phyloP scores from a whole-genome alignment of 2,888 invertebrate genomes.

The Hipparchia sbordonii region DNA sequence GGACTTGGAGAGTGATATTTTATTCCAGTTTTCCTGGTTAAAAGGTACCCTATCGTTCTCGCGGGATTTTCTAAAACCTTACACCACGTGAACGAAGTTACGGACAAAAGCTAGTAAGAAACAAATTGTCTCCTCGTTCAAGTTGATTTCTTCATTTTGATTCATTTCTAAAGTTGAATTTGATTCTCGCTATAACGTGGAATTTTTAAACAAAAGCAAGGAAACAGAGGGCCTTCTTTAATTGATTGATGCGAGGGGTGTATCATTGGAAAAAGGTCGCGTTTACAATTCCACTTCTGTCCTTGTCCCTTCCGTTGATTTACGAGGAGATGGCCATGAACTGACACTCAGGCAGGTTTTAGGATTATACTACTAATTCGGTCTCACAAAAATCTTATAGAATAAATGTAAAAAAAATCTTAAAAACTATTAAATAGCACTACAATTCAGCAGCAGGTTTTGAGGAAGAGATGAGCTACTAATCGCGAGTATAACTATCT shows the following conservation, averaged over 20 bases:
- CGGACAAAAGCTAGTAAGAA: background rate
- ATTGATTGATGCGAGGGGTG: constrained; percentile 51
- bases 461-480: too few relatives aligned
- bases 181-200: background rate
- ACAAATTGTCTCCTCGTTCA: background rate
- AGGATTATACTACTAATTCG: background rate
- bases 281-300: constrained; percentile 46
- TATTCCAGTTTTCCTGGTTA: too few relatives aligned
- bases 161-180: constrained; percentile 1
- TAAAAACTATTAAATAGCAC: too few relatives aligned
- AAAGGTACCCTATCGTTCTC: too few relatives aligned
- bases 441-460: too few relatives aligned
- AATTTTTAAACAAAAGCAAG: constrained; percentile 31
- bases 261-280: constrained; percentile 45
- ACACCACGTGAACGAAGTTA: background rate
- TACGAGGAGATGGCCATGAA: constrained; percentile 32
- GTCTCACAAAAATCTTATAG: background rate
- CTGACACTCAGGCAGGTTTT: background rate
- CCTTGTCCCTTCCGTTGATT: constrained; percentile 42
- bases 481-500: too few relatives aligned
- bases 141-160: background rate
- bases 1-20: too few relatives aligned
- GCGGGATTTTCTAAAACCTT: background rate
- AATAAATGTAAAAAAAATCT: too few relatives aligned
- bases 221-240: constrained; percentile 44